Evolutionary conservation across 2,797 vertebrate species (phyloP).

Genomic region (Ptychadena robeensis): DNA sequence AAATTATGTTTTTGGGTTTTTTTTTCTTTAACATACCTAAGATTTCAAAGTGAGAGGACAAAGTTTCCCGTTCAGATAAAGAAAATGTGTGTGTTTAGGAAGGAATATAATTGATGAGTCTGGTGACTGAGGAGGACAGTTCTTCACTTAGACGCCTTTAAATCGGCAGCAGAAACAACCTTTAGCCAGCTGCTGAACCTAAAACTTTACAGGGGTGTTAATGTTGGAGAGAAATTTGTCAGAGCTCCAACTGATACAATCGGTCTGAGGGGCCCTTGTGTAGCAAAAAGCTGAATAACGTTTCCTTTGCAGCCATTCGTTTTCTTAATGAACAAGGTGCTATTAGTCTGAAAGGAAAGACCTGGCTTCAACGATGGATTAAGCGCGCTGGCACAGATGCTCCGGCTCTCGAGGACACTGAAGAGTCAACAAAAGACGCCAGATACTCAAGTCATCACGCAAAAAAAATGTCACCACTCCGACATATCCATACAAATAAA

Average conservation of each 20-base stretch:
- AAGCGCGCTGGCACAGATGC: slow-evolving; percentile 66
- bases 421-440: slow-evolving; percentile 12
- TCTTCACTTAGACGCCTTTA: slow-evolving; percentile 32
- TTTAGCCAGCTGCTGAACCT: slow-evolving; percentile 72
- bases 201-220: slow-evolving; percentile 73
- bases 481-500: too few relatives aligned
- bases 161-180: slow-evolving; percentile 64
- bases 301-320: slow-evolving; percentile 71
- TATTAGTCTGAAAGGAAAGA: slow-evolving; percentile 72
- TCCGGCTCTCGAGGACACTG: slow-evolving; percentile 54
- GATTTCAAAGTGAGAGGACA: background rate
- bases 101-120: slow-evolving; percentile 14
- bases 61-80: slow-evolving; percentile 12
- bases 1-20: background rate
- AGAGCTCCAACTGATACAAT: slow-evolving; percentile 73
- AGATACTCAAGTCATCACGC: background rate
- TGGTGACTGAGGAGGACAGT: slow-evolving; percentile 2
- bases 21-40: slow-evolving; percentile 5
- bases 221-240: slow-evolving; percentile 75
- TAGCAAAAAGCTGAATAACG: slow-evolving; percentile 73
- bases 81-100: slow-evolving; percentile 14
- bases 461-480: too few relatives aligned
- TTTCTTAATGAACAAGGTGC: slow-evolving; percentile 80
- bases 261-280: slow-evolving; percentile 72
- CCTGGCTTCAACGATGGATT: slow-evolving; percentile 75